phyloP scores from a whole-genome alignment of 2,797 vertebrate species.

The Acipenser oxyrinchus region DNA sequence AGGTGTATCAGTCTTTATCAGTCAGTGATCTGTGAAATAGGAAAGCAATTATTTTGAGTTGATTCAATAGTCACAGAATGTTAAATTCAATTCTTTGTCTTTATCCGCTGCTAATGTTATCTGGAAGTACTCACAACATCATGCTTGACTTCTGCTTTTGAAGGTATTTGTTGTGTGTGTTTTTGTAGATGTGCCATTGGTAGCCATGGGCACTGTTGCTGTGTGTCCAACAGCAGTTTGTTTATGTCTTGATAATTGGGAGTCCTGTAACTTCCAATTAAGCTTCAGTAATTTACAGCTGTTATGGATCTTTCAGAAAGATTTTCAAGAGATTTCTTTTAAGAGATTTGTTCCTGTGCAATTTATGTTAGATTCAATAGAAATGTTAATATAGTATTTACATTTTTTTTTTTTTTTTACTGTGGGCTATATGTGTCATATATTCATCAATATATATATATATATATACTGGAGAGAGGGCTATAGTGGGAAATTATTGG shows the following conservation, averaged over 20 bases:
- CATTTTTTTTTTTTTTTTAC: too few species aligned
- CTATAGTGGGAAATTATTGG: too few species aligned
- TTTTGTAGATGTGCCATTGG: not conserved
- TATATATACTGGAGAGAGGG: too few species aligned
- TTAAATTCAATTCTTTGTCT: not conserved
- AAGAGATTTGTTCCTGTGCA: too few species aligned
- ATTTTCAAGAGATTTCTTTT: too few species aligned
- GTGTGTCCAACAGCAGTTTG: not conserved
- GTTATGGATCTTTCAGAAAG: too few species aligned
- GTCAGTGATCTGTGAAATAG: slow-evolving; percentile 22
- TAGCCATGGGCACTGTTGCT: slow-evolving; percentile 1
- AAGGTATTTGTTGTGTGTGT: not conserved
- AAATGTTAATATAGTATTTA: too few species aligned
- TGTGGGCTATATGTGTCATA: too few species aligned
- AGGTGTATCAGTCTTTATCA: slow-evolving; percentile 2
- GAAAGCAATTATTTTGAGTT: slow-evolving; percentile 8
- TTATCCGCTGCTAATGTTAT: slow-evolving; percentile 6
- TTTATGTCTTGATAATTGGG: not conserved
- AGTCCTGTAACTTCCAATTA: too few species aligned
- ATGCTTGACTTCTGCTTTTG: not conserved
- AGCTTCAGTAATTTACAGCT: too few species aligned
- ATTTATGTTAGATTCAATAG: too few species aligned
- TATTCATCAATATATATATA: too few species aligned
- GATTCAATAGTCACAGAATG: slow-evolving; percentile 11
- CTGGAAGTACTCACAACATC: not conserved